phyloP scores from a whole-genome alignment of 2,888 invertebrate species.

The Rhaphigaster nebulosa region DNA sequence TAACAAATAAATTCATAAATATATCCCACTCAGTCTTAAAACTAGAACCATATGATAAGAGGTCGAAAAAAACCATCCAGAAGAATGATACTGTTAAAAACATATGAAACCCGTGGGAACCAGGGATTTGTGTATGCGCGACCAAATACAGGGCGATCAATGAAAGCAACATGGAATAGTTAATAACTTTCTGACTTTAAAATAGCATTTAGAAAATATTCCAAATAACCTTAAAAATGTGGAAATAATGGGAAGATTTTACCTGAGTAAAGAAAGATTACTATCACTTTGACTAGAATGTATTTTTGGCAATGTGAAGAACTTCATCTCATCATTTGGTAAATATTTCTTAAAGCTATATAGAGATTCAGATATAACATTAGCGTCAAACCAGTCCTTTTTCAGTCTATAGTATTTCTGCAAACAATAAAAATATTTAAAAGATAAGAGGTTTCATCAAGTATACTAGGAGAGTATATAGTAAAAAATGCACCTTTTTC shows the following conservation, averaged over 20 bases:
- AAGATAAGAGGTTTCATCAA: not conserved
- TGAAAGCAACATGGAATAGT: too few relatives aligned
- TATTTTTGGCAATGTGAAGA: constrained; percentile 16
- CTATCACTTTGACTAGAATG: constrained; percentile 14
- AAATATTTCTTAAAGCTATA: not conserved
- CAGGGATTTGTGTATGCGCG: too few relatives aligned
- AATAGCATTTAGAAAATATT: not conserved
- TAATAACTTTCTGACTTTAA: too few relatives aligned
- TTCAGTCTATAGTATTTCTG: not conserved
- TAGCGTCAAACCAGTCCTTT: constrained; percentile 42
- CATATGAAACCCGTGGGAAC: too few relatives aligned
- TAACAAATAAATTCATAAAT: too few relatives aligned
- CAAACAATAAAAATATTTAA: not conserved
- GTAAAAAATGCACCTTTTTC: not conserved
- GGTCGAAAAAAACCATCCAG: too few relatives aligned
- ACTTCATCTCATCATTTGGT: constrained; percentile 14
- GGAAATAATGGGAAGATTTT: not conserved
- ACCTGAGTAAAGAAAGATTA: not conserved
- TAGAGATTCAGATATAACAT: not conserved
- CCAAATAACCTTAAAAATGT: not conserved
- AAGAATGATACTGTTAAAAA: too few relatives aligned
- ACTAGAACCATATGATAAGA: too few relatives aligned
- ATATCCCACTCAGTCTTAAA: too few relatives aligned
- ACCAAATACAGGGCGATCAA: too few relatives aligned
- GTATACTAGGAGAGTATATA: not conserved